Conservation (phyloP, 2,888 invertebrate species). For the Sympetrum striolatum region DNA sequence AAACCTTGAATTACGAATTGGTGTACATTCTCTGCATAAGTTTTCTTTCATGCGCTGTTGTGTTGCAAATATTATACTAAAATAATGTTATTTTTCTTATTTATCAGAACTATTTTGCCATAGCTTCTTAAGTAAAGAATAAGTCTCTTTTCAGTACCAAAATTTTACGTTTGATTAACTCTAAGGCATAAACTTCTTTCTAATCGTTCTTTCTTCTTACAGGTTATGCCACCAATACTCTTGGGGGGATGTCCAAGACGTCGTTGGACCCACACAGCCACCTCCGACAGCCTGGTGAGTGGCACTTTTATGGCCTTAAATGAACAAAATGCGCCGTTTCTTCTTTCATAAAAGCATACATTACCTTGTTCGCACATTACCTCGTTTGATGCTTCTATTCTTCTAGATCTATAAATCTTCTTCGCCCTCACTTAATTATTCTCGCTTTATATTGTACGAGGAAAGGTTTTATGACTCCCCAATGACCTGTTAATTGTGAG, state of each 20-base stretch:
- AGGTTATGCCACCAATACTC: constrained; percentile 86
- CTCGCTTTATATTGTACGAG: not conserved
- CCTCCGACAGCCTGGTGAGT: constrained; percentile 86
- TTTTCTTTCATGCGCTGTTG: too few relatives aligned
- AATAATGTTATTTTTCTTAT: too few relatives aligned
- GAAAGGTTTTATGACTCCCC: not conserved
- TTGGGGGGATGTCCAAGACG: constrained; percentile 80
- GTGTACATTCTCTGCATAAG: too few relatives aligned
- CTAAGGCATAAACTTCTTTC: too few relatives aligned
- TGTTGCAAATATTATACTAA: too few relatives aligned
- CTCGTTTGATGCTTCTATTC: not conserved
- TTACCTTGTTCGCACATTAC: constrained; percentile 31
- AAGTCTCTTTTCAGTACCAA: too few relatives aligned
- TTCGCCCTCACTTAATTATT: not conserved
- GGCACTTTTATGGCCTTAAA: not conserved
- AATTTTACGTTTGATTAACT: too few relatives aligned
- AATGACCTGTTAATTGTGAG: not conserved
- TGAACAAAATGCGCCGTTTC: too few relatives aligned
- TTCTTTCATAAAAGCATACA: not conserved
- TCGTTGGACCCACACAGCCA: constrained; percentile 88
- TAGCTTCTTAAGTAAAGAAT: too few relatives aligned
- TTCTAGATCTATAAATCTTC: not conserved
- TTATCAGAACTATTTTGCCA: too few relatives aligned
- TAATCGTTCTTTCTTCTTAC: constrained; percentile 59
- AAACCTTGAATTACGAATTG: too few relatives aligned